Conservation (phyloP, 2,888 invertebrate species). For the Mycalesis mineus region DNA sequence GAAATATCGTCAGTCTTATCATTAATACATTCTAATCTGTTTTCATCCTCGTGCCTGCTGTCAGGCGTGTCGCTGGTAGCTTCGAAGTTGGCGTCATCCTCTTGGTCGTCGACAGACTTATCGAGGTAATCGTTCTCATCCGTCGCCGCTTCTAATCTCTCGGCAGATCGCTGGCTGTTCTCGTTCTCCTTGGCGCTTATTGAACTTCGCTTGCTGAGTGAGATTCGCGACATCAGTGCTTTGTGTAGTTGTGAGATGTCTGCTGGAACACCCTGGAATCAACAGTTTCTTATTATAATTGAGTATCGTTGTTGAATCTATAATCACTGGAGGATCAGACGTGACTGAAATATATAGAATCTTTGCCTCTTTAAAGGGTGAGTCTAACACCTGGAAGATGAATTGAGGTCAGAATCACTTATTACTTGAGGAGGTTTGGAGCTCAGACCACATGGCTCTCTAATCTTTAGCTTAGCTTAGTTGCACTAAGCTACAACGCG, state of each 20-base stretch:
- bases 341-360: no score
- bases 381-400: no score
- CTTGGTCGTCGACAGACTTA: slow-evolving; percentile 41
- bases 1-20: slow-evolving; percentile 50
- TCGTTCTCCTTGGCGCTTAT: slow-evolving; percentile 43
- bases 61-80: slow-evolving; percentile 27
- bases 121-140: slow-evolving; percentile 50
- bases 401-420: no score
- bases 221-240: slow-evolving; percentile 55
- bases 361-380: no score
- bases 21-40: slow-evolving; percentile 42
- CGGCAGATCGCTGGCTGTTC: slow-evolving; percentile 54
- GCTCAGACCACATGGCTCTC: no score
- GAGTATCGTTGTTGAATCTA: no score
- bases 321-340: no score
- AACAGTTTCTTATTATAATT: no score
- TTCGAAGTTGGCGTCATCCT: slow-evolving; percentile 33
- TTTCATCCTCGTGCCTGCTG: slow-evolving; percentile 27
- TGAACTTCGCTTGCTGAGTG: slow-evolving; percentile 49
- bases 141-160: slow-evolving; percentile 53
- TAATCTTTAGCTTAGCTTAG: no score
- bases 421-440: no score
- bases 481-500: no score
- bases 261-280: slow-evolving; percentile 58
- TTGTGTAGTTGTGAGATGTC: slow-evolving; percentile 61